phyloP scores from a whole-genome alignment of 2,797 vertebrate genomes.

The Lemur catta region DNA sequence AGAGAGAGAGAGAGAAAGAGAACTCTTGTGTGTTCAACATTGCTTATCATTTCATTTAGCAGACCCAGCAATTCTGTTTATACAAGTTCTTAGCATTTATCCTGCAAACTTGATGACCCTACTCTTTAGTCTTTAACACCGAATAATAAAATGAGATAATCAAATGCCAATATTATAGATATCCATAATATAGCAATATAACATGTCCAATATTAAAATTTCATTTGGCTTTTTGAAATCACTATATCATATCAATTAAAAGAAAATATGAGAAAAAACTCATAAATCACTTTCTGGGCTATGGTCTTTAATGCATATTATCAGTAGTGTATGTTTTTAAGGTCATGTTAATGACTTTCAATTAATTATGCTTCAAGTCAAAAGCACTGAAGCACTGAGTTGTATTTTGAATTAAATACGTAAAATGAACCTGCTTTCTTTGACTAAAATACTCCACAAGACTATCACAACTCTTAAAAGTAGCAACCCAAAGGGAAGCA shows the following conservation, averaged over 20 bases:
- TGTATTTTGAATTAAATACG: neutral
- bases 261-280: neutral
- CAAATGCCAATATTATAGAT: neutral
- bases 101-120: neutral
- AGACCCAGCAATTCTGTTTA: neutral
- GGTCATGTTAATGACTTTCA: neutral
- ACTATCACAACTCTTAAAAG: neutral
- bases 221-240: neutral
- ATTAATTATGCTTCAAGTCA: neutral
- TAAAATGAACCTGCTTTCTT: neutral
- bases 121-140: neutral
- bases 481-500: neutral
- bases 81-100: neutral
- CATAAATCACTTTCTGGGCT: neutral
- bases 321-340: neutral
- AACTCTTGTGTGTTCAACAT: neutral
- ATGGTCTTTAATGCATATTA: neutral
- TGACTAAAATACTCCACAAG: neutral
- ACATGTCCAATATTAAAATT: neutral
- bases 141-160: neutral
- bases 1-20: too few species aligned
- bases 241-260: neutral
- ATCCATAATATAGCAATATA: neutral
- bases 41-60: neutral
- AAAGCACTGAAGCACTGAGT: neutral